These are phyloP conservation scores for Bunonema sp. DNA, from an alignment of 2,888 invertebrate genomes.

Conservation along the genomic window DNA sequence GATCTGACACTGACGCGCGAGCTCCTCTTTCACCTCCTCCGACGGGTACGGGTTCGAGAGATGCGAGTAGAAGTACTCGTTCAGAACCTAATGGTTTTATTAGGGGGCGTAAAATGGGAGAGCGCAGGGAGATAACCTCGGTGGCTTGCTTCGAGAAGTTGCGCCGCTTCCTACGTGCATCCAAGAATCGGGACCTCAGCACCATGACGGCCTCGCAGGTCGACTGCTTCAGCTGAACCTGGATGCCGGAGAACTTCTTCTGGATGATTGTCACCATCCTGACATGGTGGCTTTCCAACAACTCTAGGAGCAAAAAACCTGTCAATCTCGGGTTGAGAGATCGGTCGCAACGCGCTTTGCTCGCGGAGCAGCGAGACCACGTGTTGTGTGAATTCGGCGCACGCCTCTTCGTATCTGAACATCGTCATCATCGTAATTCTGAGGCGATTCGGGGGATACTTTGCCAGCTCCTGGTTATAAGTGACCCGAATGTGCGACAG, in stretches of 20 bases:
- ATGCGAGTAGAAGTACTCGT: slow-evolving; percentile 99
- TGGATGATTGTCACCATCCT: slow-evolving; percentile 97
- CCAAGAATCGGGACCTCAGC: slow-evolving; percentile 58
- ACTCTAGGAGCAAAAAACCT: background rate
- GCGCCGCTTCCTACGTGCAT: slow-evolving; percentile 61
- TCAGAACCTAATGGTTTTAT: slow-evolving; percentile 57
- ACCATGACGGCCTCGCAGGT: slow-evolving; percentile 99
- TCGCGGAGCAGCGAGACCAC: slow-evolving; percentile 64
- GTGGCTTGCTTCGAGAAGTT: slow-evolving; percentile 99
- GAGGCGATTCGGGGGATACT: too few species aligned
- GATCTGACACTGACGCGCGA: slow-evolving; percentile 95
- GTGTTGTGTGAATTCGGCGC: slow-evolving; percentile 99
- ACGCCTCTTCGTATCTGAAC: too few species aligned
- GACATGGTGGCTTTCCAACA: slow-evolving; percentile 77
- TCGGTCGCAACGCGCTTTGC: slow-evolving; percentile 55
- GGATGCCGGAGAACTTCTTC: slow-evolving; percentile 61
- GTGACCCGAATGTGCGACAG: slow-evolving; percentile 93
- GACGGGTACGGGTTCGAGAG: slow-evolving; percentile 98
- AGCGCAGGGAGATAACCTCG: slow-evolving; percentile 49
- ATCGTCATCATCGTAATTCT: too few species aligned
- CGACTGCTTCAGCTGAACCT: slow-evolving; percentile 82
- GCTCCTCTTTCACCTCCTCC: slow-evolving; percentile 97
- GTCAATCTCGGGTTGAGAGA: slow-evolving; percentile 7
- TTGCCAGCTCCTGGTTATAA: slow-evolving; percentile 95
- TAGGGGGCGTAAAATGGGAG: background rate